phyloP scores from a whole-genome alignment of 2,113 vertebrate genomes.

The Mirounga angustirostris region DNA sequence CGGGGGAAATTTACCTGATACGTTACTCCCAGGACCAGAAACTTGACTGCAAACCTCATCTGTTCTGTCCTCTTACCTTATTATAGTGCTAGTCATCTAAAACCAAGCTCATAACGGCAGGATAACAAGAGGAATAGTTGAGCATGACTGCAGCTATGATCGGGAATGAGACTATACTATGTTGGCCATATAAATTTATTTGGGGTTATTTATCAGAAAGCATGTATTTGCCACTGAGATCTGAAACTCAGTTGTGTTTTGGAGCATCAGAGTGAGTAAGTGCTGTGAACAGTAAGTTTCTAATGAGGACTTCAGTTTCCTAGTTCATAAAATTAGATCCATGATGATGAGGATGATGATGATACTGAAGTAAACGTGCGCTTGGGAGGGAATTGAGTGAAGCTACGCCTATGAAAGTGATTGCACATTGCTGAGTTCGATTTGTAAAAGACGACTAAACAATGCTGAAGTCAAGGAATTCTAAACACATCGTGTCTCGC shows the following conservation, averaged over 20 bases:
- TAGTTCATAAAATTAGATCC: not conserved
- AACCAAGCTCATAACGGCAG: not conserved
- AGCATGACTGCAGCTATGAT: not conserved
- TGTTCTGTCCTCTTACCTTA: not conserved
- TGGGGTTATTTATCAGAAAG: not conserved
- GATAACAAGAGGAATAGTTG: not conserved
- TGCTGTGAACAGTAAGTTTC: not conserved
- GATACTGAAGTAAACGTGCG: not conserved
- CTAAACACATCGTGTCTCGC: not conserved
- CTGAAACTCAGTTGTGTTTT: not conserved
- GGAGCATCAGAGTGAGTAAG: not conserved
- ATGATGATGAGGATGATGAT: not conserved
- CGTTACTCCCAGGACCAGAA: not conserved
- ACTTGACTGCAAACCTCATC: not conserved
- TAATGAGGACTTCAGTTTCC: not conserved
- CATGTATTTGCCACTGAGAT: too few relatives aligned
- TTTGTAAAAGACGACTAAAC: not conserved
- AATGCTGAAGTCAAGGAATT: not conserved
- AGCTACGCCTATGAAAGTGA: not conserved
- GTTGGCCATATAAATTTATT: not conserved
- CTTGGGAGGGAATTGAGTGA: not conserved
- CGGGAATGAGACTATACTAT: not conserved
- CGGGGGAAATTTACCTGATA: not conserved
- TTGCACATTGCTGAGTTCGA: not conserved
- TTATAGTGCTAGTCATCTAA: not conserved